A percentile compares a stretch with the other conserved stretches of the same genome.
These are phyloP conservation scores for Cryptomyrus ogoouensis DNA, from an alignment of 2,113 vertebrate genomes.

Conservation along the genomic window DNA sequence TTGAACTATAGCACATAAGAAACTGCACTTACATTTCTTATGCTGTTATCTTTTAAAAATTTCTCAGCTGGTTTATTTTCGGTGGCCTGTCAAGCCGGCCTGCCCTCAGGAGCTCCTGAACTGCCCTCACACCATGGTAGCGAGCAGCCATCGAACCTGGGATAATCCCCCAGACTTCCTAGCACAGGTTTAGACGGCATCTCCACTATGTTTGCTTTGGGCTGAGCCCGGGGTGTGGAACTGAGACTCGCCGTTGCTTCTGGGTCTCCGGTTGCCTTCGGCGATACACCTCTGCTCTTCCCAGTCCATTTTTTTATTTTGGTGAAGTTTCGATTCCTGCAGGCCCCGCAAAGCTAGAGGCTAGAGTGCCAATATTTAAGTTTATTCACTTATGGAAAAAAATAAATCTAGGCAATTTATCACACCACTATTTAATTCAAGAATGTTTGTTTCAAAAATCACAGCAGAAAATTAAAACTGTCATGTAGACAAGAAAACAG, in stretches of 20 bases:
- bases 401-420: background rate
- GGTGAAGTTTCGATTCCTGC: background rate
- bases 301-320: slow-evolving; percentile 19
- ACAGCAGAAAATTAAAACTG: background rate
- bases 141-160: background rate
- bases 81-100: slow-evolving; percentile 19
- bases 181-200: slow-evolving; percentile 32
- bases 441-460: background rate
- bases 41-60: background rate
- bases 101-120: slow-evolving; percentile 20
- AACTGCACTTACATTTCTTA: background rate
- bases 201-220: slow-evolving; percentile 40
- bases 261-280: slow-evolving; percentile 36
- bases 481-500: background rate
- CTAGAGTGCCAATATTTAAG: background rate
- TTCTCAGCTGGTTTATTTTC: slow-evolving; percentile 34
- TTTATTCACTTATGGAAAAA: background rate
- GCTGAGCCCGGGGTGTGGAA: slow-evolving; percentile 23
- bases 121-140: background rate
- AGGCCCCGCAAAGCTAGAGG: background rate
- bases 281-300: slow-evolving; percentile 28
- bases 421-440: background rate
- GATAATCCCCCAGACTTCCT: slow-evolving; percentile 42
- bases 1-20: slow-evolving; percentile 10
- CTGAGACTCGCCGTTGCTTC: slow-evolving; percentile 28